Evolutionary conservation across 2,888 invertebrate genomes (phyloP), one percentile per base, ranked within the genome.

Genomic region (Sminthurides aquaticus): DNA sequence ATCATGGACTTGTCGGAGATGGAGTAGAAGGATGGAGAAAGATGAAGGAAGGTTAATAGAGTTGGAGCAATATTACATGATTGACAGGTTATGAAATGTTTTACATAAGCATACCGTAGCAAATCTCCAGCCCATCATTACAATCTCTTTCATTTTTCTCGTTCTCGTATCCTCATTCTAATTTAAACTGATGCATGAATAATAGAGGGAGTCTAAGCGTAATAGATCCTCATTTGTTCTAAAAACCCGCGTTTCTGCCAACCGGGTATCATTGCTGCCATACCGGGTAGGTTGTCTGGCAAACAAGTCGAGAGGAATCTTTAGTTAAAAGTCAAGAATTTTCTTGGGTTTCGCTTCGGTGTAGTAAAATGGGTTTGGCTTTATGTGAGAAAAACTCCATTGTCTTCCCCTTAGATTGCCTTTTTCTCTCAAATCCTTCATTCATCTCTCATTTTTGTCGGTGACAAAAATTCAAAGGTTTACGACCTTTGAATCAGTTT

Each of bases 1-100:
- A 29, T 43, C 48, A 49, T 15, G 49, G 48, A 5, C 11, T 5
- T 43, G 26, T 26, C 25, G 49, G 24, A 11, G 26, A 49, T 18
- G 29, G 60, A 34, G 57, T 8, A 11, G 15, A 27, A 8, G 26
- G 18, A 27, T 11, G 26, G 28, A 20, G 26, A n/a, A 68, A 67
- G 67, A 71, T 69, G 71, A 68, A 66, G 67, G 58, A 69, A 71
- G 70, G 72, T 72, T 72, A 72, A 74, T 72, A 69, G 71, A 72
- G 70, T 71, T 72, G n/a, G n/a, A n/a, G 65, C 57, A 62, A 64
- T 27, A 60, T 52, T 15, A 49, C 49, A 64, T 71, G 72, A 71
- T 65, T 72, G 72, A 71, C 72, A 72, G 60, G 68, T 72, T 71
- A 69, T 71, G 70, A 71, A 69, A 69, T 66, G 67, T 66, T 66